Percentiles rank a stretch among this genome's conserved stretches.
Evolutionary conservation across 2,888 invertebrate genomes (phyloP).

Genomic region (Phalera bucephala): DNA sequence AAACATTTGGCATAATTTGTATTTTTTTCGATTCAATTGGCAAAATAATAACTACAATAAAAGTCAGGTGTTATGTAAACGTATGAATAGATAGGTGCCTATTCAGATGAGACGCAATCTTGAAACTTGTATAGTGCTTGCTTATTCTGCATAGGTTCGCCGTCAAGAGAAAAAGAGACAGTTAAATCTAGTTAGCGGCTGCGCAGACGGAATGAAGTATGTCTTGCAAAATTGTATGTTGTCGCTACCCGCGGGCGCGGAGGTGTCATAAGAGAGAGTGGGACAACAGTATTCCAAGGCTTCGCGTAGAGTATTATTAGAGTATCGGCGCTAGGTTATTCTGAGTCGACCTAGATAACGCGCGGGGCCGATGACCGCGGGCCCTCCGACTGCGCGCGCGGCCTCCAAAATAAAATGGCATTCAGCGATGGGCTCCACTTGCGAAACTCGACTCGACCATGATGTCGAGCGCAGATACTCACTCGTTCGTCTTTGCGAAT

Average conservation of each 20-base stretch:
- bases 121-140: conserved; percentile 48
- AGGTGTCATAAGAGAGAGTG: conserved; percentile 63
- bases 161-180: conserved; percentile 64
- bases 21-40: too few relatives aligned
- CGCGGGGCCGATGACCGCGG: conserved; percentile 80
- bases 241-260: conserved; percentile 53
- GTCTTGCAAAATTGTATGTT: conserved; percentile 62
- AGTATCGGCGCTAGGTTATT: conserved; percentile 83
- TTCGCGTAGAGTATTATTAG: conserved; percentile 77
- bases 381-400: conserved; percentile 76
- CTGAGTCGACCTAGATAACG: conserved; percentile 81
- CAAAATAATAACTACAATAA: too few relatives aligned
- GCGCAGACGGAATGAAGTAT: conserved; percentile 49
- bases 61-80: conserved; percentile 44
- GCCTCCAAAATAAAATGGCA: conserved; percentile 82
- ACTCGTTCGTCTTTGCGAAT: conserved; percentile 58
- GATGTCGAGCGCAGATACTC: conserved; percentile 58
- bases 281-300: conserved; percentile 70
- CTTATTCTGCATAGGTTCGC: conserved; percentile 41
- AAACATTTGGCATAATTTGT: too few relatives aligned
- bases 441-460: conserved; percentile 75
- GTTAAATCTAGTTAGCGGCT: conserved; percentile 51
- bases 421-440: conserved; percentile 80
- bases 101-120: conserved; percentile 38
- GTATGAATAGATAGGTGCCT: conserved; percentile 24